Base-by-base conservation (phyloP, 2,888 invertebrate genomes). In the Nesidiocoris tenuis region DNA sequence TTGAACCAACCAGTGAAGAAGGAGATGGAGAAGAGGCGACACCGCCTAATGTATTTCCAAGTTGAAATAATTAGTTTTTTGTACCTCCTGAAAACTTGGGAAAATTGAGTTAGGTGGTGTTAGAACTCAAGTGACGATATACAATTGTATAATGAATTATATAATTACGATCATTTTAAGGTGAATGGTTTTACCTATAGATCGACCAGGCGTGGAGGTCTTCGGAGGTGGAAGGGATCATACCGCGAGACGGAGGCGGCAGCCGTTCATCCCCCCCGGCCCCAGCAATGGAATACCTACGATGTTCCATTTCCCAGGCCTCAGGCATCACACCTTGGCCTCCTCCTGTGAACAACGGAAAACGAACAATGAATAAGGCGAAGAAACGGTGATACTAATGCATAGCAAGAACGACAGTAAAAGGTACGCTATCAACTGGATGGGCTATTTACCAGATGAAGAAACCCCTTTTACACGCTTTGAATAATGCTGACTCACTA, bases 121-220 rank as follows among this genome's bases (percentile, higher is more conserved):
- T n/a, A n/a, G n/a, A n/a, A n/a, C n/a, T n/a, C n/a, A n/a, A n/a
- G n/a, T n/a, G n/a, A n/a, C n/a, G n/a, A n/a, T n/a, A n/a, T n/a
- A n/a, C n/a, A n/a, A n/a, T n/a, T n/a, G n/a, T n/a, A n/a, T n/a
- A n/a, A n/a, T n/a, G n/a, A n/a, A n/a, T n/a, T n/a, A n/a, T n/a
- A n/a, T n/a, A n/a, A n/a, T n/a, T n/a, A n/a, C n/a, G n/a, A n/a
- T n/a, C n/a, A n/a, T n/a, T n/a, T n/a, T n/a, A n/a, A n/a, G n/a
- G n/a, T n/a, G n/a, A n/a, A n/a, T n/a, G n/a, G n/a, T n/a, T n/a
- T 93, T 54, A 72, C 72, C 72, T 91, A 86, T 94, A 94, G 83
- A 96, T 96, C 80, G 95, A 95, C 96, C 96, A 96, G 77, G 96
- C 96, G 84, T 96, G 96, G 78, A 96, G 87, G 84, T 96, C 96